Evolutionary conservation across 2,888 invertebrate species (phyloP).

Genomic region (Digitonthophagus gazella): DNA sequence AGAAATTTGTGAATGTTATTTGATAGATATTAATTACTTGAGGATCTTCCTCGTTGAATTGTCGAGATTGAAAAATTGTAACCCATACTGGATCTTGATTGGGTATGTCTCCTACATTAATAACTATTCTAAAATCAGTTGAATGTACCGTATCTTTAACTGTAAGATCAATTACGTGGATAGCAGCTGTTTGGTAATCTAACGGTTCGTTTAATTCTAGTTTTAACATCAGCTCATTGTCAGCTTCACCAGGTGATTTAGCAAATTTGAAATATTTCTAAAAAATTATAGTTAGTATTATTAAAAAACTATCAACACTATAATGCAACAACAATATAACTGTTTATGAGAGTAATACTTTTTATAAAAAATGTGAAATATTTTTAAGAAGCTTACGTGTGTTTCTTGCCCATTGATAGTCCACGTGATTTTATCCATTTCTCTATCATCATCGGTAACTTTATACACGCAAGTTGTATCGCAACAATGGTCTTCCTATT

Average conservation of each 20-base stretch:
- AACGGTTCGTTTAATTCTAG: slow-evolving; percentile 2
- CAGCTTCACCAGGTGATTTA: neutral
- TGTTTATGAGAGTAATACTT: no score
- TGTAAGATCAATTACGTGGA: slow-evolving; percentile 17
- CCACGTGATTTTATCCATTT: neutral
- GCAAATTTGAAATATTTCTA: slow-evolving; percentile 12
- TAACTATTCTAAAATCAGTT: slow-evolving; percentile 48
- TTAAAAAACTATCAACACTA: no score
- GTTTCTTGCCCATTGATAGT: neutral
- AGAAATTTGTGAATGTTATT: neutral
- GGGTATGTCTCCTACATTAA: slow-evolving; percentile 58
- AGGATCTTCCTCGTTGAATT: slow-evolving; percentile 55
- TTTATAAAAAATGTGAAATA: no score
- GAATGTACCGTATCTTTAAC: slow-evolving; percentile 5
- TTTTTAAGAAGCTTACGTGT: neutral
- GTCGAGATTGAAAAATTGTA: slow-evolving; percentile 56
- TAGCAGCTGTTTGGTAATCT: slow-evolving; percentile 31
- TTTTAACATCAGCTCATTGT: neutral
- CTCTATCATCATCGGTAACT: neutral
- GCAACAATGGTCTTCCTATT: neutral
- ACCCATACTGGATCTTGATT: slow-evolving; percentile 58
- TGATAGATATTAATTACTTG: slow-evolving; percentile 35
- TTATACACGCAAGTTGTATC: neutral
- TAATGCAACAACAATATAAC: no score
- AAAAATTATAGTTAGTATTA: no score